Base-by-base conservation (phyloP, 2,113 vertebrate genomes). In the Bos javanicus region DNA sequence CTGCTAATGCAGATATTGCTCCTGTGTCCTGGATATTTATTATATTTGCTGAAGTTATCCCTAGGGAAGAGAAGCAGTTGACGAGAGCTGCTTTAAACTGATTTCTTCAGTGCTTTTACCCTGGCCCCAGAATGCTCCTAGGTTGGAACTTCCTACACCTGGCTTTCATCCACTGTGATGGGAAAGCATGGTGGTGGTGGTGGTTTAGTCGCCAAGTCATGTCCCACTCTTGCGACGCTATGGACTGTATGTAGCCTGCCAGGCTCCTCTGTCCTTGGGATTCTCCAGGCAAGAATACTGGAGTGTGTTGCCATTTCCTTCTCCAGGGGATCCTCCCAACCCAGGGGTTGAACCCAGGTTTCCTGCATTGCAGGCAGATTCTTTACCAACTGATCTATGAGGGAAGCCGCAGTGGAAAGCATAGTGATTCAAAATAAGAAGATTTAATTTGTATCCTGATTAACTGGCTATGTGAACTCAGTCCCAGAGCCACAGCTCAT, bases 1-100 rank as follows among this genome's bases (percentile, higher is more conserved):
- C 96, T 91, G 87, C 78, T 97, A 86, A 97, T 64, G 94, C 62
- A 98, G 95, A 96, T 90, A 94, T 13, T 39, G n/a, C 87, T 81
- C 87, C 48, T 64, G 2, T 10, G 30, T 78, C 33, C 52, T 87
- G 71, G 91, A 57, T 94, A 91, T 85, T 97, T 94, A 93, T 83
- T 59, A 54, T 83, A 87, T 94, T 97, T 89, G 86, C 87, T 56
- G 8, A 94, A 54, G 46, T 89, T 95, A 87, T 94, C 86, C 48
- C 93, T 89, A 64, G 84, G 71, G 71, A 96, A 25, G 30, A 95
- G 95, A 97, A 87, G 89, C 80, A 33, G 52, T 57, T 92, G 57
- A 67, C 90, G 85, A 57, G 3, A 60, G 23, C 46, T 74, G 85
- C 52, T 89, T 89, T 83, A 83, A 95, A 91, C 30, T 81, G 57